These are phyloP conservation scores for Sipunculus nudus DNA, from an alignment of 2,888 invertebrate species.

Conservation along the genomic window DNA sequence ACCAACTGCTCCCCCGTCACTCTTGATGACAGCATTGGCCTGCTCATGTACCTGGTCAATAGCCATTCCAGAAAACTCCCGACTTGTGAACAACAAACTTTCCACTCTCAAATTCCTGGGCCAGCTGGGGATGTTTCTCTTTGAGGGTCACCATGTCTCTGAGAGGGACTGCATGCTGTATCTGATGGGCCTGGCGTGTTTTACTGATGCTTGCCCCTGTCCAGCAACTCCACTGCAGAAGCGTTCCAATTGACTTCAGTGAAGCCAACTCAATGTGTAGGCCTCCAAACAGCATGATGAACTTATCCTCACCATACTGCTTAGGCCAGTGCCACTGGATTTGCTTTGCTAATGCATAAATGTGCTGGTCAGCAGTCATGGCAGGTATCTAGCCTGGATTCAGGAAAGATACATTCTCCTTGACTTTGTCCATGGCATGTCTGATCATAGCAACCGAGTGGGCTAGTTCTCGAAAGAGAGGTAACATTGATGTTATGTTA, in stretches of 20 bases:
- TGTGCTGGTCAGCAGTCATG: conserved; percentile 45
- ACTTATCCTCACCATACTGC: conserved; percentile 44
- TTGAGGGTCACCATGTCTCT: conserved; percentile 38
- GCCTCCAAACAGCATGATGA: conserved; percentile 52
- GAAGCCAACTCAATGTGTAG: conserved; percentile 52
- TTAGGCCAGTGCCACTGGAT: conserved; percentile 51
- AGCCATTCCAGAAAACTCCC: conserved; percentile 37
- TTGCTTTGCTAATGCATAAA: conserved; percentile 49
- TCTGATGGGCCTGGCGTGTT: conserved; percentile 37
- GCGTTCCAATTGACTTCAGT: conserved; percentile 41
- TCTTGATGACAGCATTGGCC: conserved; percentile 42
- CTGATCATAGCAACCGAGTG: conserved; percentile 24
- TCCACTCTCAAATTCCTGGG: conserved; percentile 36
- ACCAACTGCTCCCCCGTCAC: conserved; percentile 42
- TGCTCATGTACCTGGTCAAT: too few relatives aligned
- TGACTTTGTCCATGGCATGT: conserved; percentile 25
- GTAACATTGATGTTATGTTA: conserved; percentile 16
- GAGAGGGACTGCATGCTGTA: conserved; percentile 36
- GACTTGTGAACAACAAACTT: conserved; percentile 39
- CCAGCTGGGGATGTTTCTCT: conserved; percentile 33
- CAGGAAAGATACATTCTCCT: conserved; percentile 23
- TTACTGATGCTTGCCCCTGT: conserved; percentile 31
- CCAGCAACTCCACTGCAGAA: conserved; percentile 45
- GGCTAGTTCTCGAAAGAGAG: conserved; percentile 14
- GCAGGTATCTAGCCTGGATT: conserved; percentile 49